Evolutionary conservation across 2,888 invertebrate species (phyloP), one percentile per base, ranked within the genome.

Genomic region (Chrysomela aeneicollis): DNA sequence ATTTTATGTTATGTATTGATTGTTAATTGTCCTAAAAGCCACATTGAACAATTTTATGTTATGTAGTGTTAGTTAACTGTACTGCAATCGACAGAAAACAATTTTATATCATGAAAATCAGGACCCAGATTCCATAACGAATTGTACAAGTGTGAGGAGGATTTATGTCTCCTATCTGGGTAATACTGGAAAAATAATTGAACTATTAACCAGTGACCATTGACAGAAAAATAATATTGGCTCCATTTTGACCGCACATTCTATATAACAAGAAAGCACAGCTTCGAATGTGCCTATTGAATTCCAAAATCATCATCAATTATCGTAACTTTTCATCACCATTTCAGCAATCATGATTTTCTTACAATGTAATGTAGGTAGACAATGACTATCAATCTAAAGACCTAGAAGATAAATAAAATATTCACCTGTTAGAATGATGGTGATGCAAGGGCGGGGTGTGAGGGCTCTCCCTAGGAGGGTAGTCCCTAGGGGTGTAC

Each of bases 401-500:
- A n/a, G n/a, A n/a, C n/a, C n/a, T n/a, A n/a, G n/a, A n/a, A n/a
- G n/a, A n/a, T n/a, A n/a, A n/a, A n/a, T n/a, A n/a, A n/a, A n/a
- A n/a, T n/a, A 35, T 2, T 42, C 42, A 66, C 62, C 66, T 62
- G 35, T 49, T 64, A 15, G 68, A 59, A 57, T 65, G 59, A 55
- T 73, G 75, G 59, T 66, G 59, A 59, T 73, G 75, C 17, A 74
- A 49, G 5, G 87, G 84, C 0, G 92, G 91, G 2, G 92, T 91
- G 79, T 91, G 91, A 0, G 92, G 92, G 0, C 91, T 91, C 55
- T 85, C 86, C 2, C 83, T 79, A 52, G 73, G 71, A 81, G 84
- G 61, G 49, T 58, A 66, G n/a, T 66, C 61, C 17, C 66, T 57
- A 1, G 67, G 21, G 0, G 49, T 19, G 53, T 58, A 59, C n/a